Evolutionary conservation across 2,888 invertebrate genomes (phyloP).

Genomic region (Hypomecis atomaria): DNA sequence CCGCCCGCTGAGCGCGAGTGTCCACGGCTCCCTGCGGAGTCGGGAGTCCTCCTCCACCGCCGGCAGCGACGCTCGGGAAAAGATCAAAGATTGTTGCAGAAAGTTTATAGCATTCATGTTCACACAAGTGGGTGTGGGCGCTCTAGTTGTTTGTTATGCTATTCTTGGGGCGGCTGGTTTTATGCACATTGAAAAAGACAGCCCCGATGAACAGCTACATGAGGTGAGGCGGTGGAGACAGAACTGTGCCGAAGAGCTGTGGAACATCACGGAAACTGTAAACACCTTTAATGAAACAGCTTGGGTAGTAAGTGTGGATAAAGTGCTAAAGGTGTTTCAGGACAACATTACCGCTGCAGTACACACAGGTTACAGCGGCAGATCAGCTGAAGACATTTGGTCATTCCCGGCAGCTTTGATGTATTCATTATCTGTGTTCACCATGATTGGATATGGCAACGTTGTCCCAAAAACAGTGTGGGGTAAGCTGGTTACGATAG

Average conservation of each 20-base stretch:
- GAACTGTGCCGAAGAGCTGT: constrained; percentile 86
- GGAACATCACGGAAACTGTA: constrained; percentile 87
- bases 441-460: constrained; percentile 97
- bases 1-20: constrained; percentile 67
- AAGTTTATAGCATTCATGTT: constrained; percentile 96
- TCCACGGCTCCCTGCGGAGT: constrained; percentile 86
- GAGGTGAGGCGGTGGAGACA: constrained; percentile 81
- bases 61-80: constrained; percentile 88
- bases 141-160: constrained; percentile 93
- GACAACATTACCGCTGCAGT: constrained; percentile 86
- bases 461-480: constrained; percentile 92
- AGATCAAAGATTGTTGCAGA: constrained; percentile 93
- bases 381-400: constrained; percentile 90
- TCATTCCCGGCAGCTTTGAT: constrained; percentile 94
- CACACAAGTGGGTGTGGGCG: constrained; percentile 96
- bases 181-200: constrained; percentile 89
- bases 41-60: constrained; percentile 88
- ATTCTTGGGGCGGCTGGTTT: constrained; percentile 93
- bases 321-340: constrained; percentile 87
- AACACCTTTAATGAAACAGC: constrained; percentile 88
- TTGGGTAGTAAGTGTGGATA: constrained; percentile 86
- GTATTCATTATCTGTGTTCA: constrained; percentile 95
- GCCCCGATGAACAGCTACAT: constrained; percentile 77
- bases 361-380: constrained; percentile 90
- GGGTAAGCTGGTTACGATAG: constrained; percentile 93